These are phyloP conservation scores for Habrosyne pyritoides DNA, from an alignment of 2,888 invertebrate genomes.

Conservation along the genomic window DNA sequence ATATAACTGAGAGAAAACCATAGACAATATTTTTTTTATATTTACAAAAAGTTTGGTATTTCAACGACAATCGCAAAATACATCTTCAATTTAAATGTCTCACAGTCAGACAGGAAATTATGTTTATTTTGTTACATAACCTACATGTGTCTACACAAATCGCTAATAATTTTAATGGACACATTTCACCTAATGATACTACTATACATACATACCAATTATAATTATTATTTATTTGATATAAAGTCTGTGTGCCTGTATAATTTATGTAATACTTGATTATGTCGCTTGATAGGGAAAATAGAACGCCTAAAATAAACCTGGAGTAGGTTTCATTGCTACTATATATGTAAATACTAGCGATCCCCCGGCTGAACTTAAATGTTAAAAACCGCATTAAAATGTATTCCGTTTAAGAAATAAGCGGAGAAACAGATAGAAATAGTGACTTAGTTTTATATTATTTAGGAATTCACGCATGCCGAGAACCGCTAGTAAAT, in stretches of 20 bases:
- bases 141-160: slow-evolving; percentile 38
- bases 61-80: neutral
- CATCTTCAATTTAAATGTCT: neutral
- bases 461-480: too few species aligned
- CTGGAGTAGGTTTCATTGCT: too few species aligned
- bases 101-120: neutral
- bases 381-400: too few species aligned
- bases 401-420: too few species aligned
- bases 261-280: slow-evolving; percentile 11
- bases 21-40: too few species aligned
- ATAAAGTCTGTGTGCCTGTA: slow-evolving; percentile 1
- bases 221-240: slow-evolving; percentile 18
- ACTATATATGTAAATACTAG: too few species aligned
- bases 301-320: slow-evolving; percentile 10
- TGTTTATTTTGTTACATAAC: slow-evolving; percentile 39
- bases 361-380: too few species aligned
- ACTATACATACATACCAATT: slow-evolving; percentile 43
- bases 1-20: too few species aligned
- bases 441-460: too few species aligned
- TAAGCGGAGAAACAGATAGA: too few species aligned
- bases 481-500: too few species aligned
- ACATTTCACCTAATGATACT: slow-evolving; percentile 45
- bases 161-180: slow-evolving; percentile 54
- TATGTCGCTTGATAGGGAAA: slow-evolving; percentile 13
- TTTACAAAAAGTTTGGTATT: neutral